These are phyloP conservation scores for Laodelphax striatellus DNA, from an alignment of 1,140 invertebrate species.

Conservation along the genomic window DNA sequence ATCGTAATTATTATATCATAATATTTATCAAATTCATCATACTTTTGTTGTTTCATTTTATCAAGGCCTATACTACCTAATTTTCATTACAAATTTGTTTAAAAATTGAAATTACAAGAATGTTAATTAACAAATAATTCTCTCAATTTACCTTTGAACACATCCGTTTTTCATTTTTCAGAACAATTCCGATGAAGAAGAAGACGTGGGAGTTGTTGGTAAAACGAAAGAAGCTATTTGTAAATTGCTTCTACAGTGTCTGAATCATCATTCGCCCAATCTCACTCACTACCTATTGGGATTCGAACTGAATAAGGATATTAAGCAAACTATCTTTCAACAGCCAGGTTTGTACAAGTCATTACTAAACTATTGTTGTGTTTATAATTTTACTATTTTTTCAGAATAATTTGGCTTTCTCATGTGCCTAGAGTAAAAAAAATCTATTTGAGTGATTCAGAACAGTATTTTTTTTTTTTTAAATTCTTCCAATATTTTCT, in stretches of 20 bases:
- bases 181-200: constrained; percentile 7
- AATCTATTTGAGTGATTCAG: too few relatives aligned
- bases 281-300: constrained; percentile 81
- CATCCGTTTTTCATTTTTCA: not conserved
- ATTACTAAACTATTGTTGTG: not conserved
- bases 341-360: constrained; percentile 38
- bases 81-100: too few relatives aligned
- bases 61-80: too few relatives aligned
- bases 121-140: too few relatives aligned
- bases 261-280: constrained; percentile 66
- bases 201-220: constrained; percentile 14
- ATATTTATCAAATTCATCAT: too few relatives aligned
- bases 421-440: too few relatives aligned
- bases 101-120: too few relatives aligned
- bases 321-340: constrained; percentile 55
- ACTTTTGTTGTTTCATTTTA: too few relatives aligned
- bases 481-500: too few relatives aligned
- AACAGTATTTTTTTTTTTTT: too few relatives aligned
- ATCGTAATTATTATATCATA: too few relatives aligned
- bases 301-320: constrained; percentile 59
- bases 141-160: too few relatives aligned
- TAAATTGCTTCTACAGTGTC: constrained; percentile 58
- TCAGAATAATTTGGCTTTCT: not conserved
- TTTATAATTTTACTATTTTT: not conserved
- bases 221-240: constrained; percentile 55